Percentiles rank a stretch among this genome's conserved stretches.
phyloP scores from a whole-genome alignment of 2,888 invertebrate species.

The Diabrotica balteata region DNA sequence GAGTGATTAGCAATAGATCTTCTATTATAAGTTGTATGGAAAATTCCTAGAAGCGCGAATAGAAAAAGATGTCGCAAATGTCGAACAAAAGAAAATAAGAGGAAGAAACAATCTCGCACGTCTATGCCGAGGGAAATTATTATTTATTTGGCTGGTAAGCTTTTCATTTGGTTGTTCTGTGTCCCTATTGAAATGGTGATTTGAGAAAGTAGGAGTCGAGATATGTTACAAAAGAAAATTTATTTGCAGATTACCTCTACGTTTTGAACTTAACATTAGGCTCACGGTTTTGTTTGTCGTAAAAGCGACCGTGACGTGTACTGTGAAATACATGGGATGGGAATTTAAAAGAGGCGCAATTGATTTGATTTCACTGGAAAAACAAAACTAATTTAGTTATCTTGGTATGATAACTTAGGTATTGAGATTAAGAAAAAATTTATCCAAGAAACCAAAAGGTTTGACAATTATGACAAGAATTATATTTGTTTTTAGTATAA shows the following conservation, averaged over 20 bases:
- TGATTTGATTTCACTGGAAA: not conserved
- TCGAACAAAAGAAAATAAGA: too few species aligned
- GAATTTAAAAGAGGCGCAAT: not conserved
- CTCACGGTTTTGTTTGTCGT: constrained; percentile 12
- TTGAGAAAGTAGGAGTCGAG: constrained; percentile 30
- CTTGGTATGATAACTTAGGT: too few species aligned
- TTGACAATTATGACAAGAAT: too few species aligned
- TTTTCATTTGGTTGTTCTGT: constrained; percentile 27
- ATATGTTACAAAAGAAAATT: constrained; percentile 33
- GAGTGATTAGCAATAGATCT: too few species aligned
- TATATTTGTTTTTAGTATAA: too few species aligned
- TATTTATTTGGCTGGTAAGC: constrained; percentile 36
- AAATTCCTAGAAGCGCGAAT: too few species aligned
- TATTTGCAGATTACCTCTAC: constrained; percentile 28
- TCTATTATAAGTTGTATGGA: too few species aligned
- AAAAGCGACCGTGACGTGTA: not conserved
- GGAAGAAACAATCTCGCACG: not conserved
- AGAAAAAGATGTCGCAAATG: too few species aligned
- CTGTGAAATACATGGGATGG: not conserved
- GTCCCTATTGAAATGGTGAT: constrained; percentile 30
- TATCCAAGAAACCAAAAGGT: too few species aligned
- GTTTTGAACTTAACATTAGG: constrained; percentile 25
- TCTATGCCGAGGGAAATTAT: constrained; percentile 27
- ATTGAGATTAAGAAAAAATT: too few species aligned
- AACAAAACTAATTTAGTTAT: too few species aligned